Evolutionary conservation across 2,888 invertebrate species (phyloP), one percentile per base, ranked within the genome.

Genomic region (Trisateles emortualis): DNA sequence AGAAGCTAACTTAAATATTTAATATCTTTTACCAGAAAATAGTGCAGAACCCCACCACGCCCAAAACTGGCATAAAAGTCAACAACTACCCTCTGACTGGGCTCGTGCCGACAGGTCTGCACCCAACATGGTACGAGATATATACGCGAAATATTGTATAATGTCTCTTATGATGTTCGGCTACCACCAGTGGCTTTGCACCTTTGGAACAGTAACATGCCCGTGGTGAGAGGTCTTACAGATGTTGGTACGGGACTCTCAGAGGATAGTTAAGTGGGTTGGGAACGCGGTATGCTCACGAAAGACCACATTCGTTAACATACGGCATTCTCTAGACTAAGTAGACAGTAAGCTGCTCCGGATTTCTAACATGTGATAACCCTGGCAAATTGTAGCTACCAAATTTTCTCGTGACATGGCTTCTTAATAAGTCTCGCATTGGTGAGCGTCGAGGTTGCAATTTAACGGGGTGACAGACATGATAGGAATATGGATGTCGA

Each of bases 261-360:
- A 68, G 85, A 87, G 88, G 76, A 81, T 83, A 86, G 75, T 82
- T 73, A 63, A 56, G 68, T 74, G 73, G 75, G 72, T 79, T 83
- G 92, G 89, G 92, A 89, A 87, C 74, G 71, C 82, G 75, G 83
- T 90, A 87, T 90, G 90, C 66, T 79, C 82, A 81, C 76, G 84
- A 87, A 77, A 36, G 41, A 13, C 50, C 10, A 9, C 66, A 78
- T 82, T 91, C 81, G 81, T 86, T 80, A 75, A 72, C 88, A 87
- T 91, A 87, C 72, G 64, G 82, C 75, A 79, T 90, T 90, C 92
- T 92, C 90, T 87, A 86, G 87, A 89, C 89, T 87, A 82, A 82
- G 79, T 88, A 86, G 80, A 79, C 78, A 79, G 76, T 84, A 82
- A 83, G 87, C 88, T 86, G 77, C 79, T 75, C 83, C 77, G 56